Evolutionary conservation across 2,797 vertebrate species (phyloP), one percentile per base, ranked within the genome.

Genomic region (Ptychadena robeensis): DNA sequence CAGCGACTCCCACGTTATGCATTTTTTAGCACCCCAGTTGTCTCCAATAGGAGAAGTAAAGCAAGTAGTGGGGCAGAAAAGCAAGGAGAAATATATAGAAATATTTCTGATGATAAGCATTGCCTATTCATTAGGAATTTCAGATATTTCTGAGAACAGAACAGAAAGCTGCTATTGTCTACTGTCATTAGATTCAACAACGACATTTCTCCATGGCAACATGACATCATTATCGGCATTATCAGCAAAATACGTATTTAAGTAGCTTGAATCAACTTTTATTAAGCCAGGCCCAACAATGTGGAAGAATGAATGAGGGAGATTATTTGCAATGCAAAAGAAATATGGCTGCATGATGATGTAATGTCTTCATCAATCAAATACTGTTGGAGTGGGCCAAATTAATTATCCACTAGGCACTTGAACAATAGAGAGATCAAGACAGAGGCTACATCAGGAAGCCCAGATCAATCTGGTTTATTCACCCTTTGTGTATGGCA

Each of bases 341-440:
- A 31, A n/a, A 14, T 57, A 68, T 27, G 48, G 9, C 2, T 27
- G 5, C 15, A 12, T 69, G 31, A 22, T 53, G 64, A 68, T 22
- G 76, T 69, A 31, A 79, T 69, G 30, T 18, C 32, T 78, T 57
- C 30, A 77, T 38, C 74, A 18, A 44, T 79, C 65, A 68, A 30
- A 48, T 66, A 40, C 18, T 30, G 57, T 15, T 66, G 38, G 67
- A 44, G 48, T 27, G 30, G 27, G 67, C 65, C 64, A 35, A 30
- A 57, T 67, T 48, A 78, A 69, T 79, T 35, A 68, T 68, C 65
- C 48, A 35, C 65, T 53, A 57, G 65, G 32, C 76, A 68, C n/a
- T 28, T 68, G 14, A 57, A 79, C 76, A 79, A 69, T 79, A 35
- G 44, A 30, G n/a, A 67, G 64, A 57, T n/a, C 0, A 32, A 78